Conservation (phyloP, 2,888 invertebrate genomes). For the Oligia strigilis region DNA sequence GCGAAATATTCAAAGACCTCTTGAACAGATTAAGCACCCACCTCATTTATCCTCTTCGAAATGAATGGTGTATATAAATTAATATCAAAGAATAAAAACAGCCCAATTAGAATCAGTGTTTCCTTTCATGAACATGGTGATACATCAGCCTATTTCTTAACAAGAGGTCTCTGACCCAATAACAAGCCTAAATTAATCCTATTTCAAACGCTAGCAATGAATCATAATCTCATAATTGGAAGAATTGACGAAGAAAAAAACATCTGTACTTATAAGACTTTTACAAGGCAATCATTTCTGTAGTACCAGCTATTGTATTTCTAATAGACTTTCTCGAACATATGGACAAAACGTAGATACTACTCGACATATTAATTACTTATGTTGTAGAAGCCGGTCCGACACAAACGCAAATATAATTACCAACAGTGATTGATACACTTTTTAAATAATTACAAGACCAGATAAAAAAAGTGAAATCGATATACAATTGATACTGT, state of each 20-base stretch:
- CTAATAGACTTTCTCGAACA: constrained; percentile 79
- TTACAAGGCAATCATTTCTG: constrained; percentile 71
- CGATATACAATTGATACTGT: constrained; percentile 61
- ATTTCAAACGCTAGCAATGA: constrained; percentile 51
- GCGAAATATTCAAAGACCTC: not conserved
- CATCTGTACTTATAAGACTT: constrained; percentile 44
- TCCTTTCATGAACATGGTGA: constrained; percentile 33
- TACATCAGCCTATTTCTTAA: constrained; percentile 31
- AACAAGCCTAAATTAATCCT: constrained; percentile 53
- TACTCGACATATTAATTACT: constrained; percentile 70
- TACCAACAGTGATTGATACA: constrained; percentile 63
- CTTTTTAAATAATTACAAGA: constrained; percentile 61
- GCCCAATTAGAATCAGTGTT: constrained; percentile 48
- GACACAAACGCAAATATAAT: constrained; percentile 63
- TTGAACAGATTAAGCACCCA: constrained; percentile 21
- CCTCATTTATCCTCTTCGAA: constrained; percentile 7
- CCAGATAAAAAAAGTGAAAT: constrained; percentile 64
- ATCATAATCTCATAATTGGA: constrained; percentile 38
- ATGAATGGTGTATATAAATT: constrained; percentile 26
- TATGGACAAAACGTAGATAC: constrained; percentile 59
- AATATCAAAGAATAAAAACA: constrained; percentile 31
- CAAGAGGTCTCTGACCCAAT: constrained; percentile 57
- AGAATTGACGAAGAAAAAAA: constrained; percentile 31
- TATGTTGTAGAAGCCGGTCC: constrained; percentile 60
- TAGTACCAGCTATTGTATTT: constrained; percentile 68